Percentiles rank a stretch among this genome's conserved stretches.
Evolutionary conservation across 2,113 vertebrate genomes (phyloP).

Genomic region (Benitochromis conjunctus): DNA sequence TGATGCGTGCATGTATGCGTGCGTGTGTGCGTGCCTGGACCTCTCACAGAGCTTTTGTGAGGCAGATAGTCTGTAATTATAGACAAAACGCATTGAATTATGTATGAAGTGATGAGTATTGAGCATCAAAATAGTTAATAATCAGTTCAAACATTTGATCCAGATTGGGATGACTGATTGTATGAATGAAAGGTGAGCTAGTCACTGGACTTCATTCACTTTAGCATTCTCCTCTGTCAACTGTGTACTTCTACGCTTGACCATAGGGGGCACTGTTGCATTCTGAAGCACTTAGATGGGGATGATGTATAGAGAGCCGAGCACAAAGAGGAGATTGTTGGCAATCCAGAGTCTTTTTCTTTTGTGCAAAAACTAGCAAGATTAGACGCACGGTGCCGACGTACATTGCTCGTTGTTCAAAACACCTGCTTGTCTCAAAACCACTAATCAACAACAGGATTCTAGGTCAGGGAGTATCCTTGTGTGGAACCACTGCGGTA

Average conservation of each 20-base stretch:
- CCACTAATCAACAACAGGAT: conserved; percentile 16
- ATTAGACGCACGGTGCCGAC: neutral
- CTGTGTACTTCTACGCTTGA: neutral
- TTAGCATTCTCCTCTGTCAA: neutral
- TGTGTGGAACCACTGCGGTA: neutral
- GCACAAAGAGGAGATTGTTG: conserved; percentile 59
- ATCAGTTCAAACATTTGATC: neutral
- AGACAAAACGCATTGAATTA: conserved; percentile 57
- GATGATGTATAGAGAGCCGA: conserved; percentile 23
- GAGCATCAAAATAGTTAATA: conserved; percentile 30
- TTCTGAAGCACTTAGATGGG: neutral
- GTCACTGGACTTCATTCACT: neutral
- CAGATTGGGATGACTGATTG: neutral
- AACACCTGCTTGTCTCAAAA: conserved; percentile 29
- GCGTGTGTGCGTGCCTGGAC: neutral
- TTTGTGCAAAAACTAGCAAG: conserved; percentile 21
- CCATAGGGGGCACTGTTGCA: conserved; percentile 70
- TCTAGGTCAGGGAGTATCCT: conserved; percentile 1
- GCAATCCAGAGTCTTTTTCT: conserved; percentile 33
- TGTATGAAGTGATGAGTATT: conserved; percentile 24
- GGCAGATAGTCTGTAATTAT: conserved; percentile 45
- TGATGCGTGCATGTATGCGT: neutral
- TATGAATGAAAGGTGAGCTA: neutral
- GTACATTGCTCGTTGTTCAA: conserved; percentile 12
- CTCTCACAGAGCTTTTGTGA: conserved; percentile 25